Evolutionary conservation across 2,888 invertebrate genomes (phyloP).

Genomic region (Tetragnatha montana): DNA sequence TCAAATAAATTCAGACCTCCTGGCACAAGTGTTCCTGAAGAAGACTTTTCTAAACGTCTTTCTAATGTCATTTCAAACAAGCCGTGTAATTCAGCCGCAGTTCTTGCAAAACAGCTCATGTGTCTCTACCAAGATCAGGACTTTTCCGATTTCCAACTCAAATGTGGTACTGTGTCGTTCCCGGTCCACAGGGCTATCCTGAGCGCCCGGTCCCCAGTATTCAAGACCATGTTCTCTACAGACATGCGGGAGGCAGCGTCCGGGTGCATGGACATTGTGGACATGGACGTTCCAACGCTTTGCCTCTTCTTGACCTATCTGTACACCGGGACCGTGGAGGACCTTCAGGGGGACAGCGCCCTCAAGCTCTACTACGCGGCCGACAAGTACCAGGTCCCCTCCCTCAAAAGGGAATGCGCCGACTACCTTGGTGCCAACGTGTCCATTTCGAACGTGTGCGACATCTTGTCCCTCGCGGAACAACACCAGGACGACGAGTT

Average conservation of each 20-base stretch:
- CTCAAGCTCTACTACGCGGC: background rate
- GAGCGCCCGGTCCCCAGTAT: background rate
- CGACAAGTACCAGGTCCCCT: background rate
- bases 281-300: background rate
- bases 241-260: too few species aligned
- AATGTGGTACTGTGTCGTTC: background rate
- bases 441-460: background rate
- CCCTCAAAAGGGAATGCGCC: background rate
- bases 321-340: background rate
- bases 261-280: background rate
- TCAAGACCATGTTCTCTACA: background rate
- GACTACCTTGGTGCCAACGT: background rate
- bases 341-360: background rate
- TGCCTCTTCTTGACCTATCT: background rate
- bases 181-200: background rate
- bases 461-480: background rate
- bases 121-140: too few species aligned
- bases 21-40: too few species aligned
- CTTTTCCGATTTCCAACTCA: too few species aligned
- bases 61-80: too few species aligned
- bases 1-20: too few species aligned
- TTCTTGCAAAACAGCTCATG: too few species aligned
- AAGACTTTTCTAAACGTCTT: too few species aligned
- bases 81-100: too few species aligned
- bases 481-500: background rate